Evolutionary conservation across 1,140 invertebrate species (phyloP), one percentile per base, ranked within the genome.

Genomic region (Lordiphosa mommai): DNA sequence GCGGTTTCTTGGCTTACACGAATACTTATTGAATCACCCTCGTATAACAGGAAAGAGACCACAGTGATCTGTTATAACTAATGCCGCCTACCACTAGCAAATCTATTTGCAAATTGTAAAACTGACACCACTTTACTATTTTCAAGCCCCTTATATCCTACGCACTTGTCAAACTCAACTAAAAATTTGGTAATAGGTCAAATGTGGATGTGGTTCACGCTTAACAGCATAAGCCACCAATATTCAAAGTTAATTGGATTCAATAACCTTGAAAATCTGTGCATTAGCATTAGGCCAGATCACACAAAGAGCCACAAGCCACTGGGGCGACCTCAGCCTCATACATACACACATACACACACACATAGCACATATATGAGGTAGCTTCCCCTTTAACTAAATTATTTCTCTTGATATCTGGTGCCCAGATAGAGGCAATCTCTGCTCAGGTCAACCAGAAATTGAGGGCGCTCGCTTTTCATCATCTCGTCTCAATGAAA

Each of bases 261-360:
- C 71, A 67, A 12, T 29, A 13, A 74, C 74, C 74, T 79, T 79
- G 70, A 80, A 82, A 61, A 52, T 49, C 61, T 79, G 70, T 70
- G 63, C 59, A 79, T 79, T 70, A 73, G 76, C 76, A 79, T 77
- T 72, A 73, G 40, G 65, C 52, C 76, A 58, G 76, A 73, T 74
- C 70, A 70, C 71, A 74, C 40, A 43, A 43, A 43, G 23, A 27
- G 40, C 16, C 10, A 50, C 49, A 43, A 68, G 65, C 60, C 72
- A 76, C 65, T 66, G 56, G 60, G 65, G 52, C 64, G 64, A 68
- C 63, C 63, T 67, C 63, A 67, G 63, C 63, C 61, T 64, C 63
- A 30, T 34, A 23, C 50, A 27, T 43, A 6, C 40, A 17, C 27
- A 33, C 29, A 47, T 29, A 47, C 8, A 13, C 20, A 13, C n/a